Evolutionary conservation across 2,888 invertebrate species (phyloP).

Genomic region (Trachelus tabidus): DNA sequence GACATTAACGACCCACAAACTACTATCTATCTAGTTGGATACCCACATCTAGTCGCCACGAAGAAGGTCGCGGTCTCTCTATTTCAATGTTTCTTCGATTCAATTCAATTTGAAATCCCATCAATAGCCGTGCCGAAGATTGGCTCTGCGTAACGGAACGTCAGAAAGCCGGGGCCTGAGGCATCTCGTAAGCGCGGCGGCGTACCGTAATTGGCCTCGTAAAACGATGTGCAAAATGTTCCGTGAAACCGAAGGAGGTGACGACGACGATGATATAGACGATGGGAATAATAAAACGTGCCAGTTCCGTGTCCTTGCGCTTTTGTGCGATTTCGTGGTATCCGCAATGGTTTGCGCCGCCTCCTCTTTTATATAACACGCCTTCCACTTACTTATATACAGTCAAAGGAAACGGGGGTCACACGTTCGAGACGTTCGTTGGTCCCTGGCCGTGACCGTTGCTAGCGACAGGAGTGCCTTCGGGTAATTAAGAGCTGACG

Average conservation of each 20-base stretch:
- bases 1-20: background rate
- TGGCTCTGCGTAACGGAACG: background rate
- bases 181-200: constrained; percentile 35
- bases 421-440: background rate
- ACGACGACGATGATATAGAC: background rate
- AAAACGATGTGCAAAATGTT: constrained; percentile 37
- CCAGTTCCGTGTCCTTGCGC: background rate
- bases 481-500: constrained; percentile 2
- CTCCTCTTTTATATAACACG: background rate
- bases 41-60: background rate
- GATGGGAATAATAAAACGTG: background rate
- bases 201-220: constrained; percentile 41
- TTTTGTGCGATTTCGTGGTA: background rate
- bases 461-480: background rate
- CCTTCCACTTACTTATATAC: background rate
- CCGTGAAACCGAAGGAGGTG: constrained; percentile 33
- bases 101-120: background rate
- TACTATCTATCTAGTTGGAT: background rate
- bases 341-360: background rate
- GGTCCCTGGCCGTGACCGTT: constrained; percentile 10
- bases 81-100: constrained; percentile 19
- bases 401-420: background rate
- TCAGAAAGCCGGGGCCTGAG: background rate
- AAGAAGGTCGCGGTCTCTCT: constrained; percentile 8
- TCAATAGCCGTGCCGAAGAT: background rate